Conservation (phyloP, 1,140 invertebrate species). For the Conopomorpha cramerella region DNA sequence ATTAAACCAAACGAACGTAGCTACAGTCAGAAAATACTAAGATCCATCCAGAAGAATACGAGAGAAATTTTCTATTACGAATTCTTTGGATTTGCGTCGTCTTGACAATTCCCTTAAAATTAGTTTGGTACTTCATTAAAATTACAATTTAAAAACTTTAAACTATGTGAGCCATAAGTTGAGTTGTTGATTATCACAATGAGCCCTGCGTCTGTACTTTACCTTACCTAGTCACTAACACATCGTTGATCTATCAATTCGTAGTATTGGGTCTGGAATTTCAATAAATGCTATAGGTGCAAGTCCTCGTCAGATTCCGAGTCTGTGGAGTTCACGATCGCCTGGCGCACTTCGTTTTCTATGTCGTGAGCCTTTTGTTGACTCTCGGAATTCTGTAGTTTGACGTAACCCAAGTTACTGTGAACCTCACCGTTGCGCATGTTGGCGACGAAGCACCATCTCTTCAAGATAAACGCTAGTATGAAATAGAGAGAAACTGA, state of each 20-base stretch:
- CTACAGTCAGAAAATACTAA: no score
- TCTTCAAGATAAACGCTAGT: slow-evolving; percentile 22
- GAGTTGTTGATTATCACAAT: slow-evolving; percentile 21
- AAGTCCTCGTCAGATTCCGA: slow-evolving; percentile 45
- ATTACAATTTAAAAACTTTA: slow-evolving; percentile 1
- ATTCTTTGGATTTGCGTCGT: no score
- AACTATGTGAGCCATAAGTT: slow-evolving; percentile 26
- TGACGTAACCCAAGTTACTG: slow-evolving; percentile 21
- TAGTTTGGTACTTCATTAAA: background rate
- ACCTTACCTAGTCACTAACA: slow-evolving; percentile 14
- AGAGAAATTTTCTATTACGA: no score
- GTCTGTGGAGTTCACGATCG: slow-evolving; percentile 33
- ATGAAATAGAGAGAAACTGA: slow-evolving; percentile 20
- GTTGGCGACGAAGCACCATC: slow-evolving; percentile 17
- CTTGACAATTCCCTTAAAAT: background rate
- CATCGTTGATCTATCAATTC: slow-evolving; percentile 18
- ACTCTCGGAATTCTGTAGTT: slow-evolving; percentile 42
- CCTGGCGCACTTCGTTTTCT: slow-evolving; percentile 45
- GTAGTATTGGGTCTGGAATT: slow-evolving; percentile 27
- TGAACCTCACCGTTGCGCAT: slow-evolving; percentile 28
- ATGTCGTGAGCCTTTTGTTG: slow-evolving; percentile 44
- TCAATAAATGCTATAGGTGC: slow-evolving; percentile 30
- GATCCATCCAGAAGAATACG: no score
- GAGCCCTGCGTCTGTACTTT: slow-evolving; percentile 19
- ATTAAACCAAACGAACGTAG: no score